Evolutionary conservation across 2,113 vertebrate genomes (phyloP).

Genomic region (Callipepla squamata): DNA sequence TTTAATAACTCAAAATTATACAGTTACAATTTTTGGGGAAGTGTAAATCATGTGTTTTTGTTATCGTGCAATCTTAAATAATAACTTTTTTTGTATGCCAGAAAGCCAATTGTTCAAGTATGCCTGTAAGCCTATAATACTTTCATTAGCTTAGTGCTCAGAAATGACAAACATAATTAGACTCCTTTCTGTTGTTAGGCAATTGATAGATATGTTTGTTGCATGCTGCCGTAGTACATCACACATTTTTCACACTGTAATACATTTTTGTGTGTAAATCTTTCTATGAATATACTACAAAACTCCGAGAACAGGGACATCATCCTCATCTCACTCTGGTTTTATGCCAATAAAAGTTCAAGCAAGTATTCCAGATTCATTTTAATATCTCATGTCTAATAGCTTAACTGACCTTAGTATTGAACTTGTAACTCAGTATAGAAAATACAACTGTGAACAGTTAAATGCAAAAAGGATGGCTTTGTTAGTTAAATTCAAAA

Average conservation of each 20-base stretch:
- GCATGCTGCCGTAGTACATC: background rate
- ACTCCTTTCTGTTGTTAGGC: background rate
- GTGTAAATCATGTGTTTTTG: background rate
- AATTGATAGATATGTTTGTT: background rate
- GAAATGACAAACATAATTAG: background rate
- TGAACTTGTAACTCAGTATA: background rate
- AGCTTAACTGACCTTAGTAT: background rate
- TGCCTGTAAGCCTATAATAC: background rate
- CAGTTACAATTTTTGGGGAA: background rate
- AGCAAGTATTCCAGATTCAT: background rate
- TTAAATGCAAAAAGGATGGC: rapidly evolving
- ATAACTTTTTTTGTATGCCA: background rate
- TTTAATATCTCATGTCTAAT: background rate
- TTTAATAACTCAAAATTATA: background rate
- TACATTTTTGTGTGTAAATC: background rate
- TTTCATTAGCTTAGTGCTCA: background rate
- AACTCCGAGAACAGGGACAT: background rate
- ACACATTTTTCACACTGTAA: background rate
- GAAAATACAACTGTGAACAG: background rate
- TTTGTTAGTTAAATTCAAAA: background rate
- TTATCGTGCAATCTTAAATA: background rate
- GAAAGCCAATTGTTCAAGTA: background rate
- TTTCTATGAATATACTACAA: background rate
- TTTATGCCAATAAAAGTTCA: constrained; percentile 7
- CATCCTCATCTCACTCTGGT: background rate